phyloP scores from a whole-genome alignment of 1,140 invertebrate genomes.

The Pectinophora gossypiella region DNA sequence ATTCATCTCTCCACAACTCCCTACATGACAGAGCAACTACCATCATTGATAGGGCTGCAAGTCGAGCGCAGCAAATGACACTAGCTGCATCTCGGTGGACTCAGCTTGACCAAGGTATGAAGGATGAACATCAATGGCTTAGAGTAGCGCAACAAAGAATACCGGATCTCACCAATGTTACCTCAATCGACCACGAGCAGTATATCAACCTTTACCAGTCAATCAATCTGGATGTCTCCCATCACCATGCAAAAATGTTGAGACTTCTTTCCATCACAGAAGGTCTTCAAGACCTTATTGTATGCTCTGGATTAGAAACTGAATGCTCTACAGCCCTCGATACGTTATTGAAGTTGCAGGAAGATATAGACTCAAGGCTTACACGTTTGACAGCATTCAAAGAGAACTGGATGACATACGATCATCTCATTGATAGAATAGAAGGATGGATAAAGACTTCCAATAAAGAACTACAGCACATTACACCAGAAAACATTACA shows the following conservation, averaged over 20 bases:
- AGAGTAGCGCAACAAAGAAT: constrained; percentile 87
- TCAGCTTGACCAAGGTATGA: constrained; percentile 85
- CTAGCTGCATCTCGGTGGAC: constrained; percentile 89
- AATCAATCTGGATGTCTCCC: constrained; percentile 83
- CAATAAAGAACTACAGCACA: constrained; percentile 78
- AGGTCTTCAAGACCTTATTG: constrained; percentile 83
- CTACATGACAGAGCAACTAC: constrained; percentile 83
- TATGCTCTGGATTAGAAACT: constrained; percentile 83
- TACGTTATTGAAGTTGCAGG: constrained; percentile 81
- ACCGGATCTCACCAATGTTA: constrained; percentile 85
- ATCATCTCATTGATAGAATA: constrained; percentile 81
- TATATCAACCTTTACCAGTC: constrained; percentile 90
- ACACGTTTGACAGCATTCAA: constrained; percentile 82
- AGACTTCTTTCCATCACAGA: constrained; percentile 84
- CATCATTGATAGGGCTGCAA: constrained; percentile 86
- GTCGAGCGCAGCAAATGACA: constrained; percentile 87
- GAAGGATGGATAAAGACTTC: constrained; percentile 84
- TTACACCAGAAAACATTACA: constrained; percentile 72
- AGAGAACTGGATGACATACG: constrained; percentile 85
- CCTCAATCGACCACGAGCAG: constrained; percentile 87
- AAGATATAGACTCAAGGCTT: constrained; percentile 83
- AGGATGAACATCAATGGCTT: constrained; percentile 88
- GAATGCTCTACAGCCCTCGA: constrained; percentile 82
- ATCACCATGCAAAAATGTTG: constrained; percentile 85
- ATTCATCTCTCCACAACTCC: constrained; percentile 84